Percentiles rank a stretch among this genome's conserved stretches.
Conservation (phyloP, 1,140 invertebrate genomes). For the Solenopsis fugax region DNA sequence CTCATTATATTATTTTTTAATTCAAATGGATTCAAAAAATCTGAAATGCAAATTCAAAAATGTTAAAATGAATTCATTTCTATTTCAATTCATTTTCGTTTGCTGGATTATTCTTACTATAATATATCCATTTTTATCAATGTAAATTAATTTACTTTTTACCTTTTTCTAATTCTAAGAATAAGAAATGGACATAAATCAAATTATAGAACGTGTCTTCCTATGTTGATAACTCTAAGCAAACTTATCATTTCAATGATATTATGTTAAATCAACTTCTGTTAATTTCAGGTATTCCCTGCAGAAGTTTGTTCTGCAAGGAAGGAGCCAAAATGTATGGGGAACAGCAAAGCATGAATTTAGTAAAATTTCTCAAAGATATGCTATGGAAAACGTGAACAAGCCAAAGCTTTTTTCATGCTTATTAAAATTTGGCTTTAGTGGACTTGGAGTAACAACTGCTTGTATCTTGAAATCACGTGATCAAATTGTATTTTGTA, state of each 20-base stretch:
- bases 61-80: too few relatives aligned
- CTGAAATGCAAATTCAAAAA: too few relatives aligned
- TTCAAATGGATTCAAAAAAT: too few relatives aligned
- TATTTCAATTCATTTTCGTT: too few relatives aligned
- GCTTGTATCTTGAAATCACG: constrained; percentile 56
- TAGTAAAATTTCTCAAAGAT: constrained; percentile 45
- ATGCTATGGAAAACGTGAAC: neutral
- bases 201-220: too few relatives aligned
- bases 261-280: neutral
- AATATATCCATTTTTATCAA: too few relatives aligned
- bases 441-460: constrained; percentile 62
- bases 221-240: too few relatives aligned
- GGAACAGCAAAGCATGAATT: constrained; percentile 66
- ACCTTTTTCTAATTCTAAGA: too few relatives aligned
- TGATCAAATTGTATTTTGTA: constrained; percentile 42
- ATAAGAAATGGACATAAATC: too few relatives aligned
- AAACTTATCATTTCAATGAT: neutral
- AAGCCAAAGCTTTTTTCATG: constrained; percentile 7
- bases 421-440: constrained; percentile 65
- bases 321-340: constrained; percentile 39
- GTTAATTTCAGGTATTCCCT: constrained; percentile 65
- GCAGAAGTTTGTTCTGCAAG: constrained; percentile 50
- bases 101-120: too few relatives aligned
- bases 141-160: too few relatives aligned
- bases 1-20: too few relatives aligned